Conservation (phyloP, 1,140 invertebrate genomes). For the Drosophila hydei region DNA sequence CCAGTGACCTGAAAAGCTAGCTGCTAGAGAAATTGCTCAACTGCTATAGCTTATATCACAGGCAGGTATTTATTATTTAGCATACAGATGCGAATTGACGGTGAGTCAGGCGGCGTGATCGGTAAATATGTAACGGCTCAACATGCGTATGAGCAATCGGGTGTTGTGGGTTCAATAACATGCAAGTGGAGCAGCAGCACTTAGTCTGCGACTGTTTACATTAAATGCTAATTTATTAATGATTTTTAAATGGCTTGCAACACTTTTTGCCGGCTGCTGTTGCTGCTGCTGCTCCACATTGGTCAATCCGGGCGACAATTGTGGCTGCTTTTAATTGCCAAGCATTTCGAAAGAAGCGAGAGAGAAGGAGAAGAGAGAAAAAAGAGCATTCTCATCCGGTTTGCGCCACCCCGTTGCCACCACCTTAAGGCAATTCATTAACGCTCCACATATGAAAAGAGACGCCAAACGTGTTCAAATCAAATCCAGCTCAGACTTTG, state of each 20-base stretch:
- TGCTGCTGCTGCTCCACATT: conserved; percentile 45
- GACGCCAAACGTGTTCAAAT: conserved; percentile 33
- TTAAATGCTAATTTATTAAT: conserved; percentile 75
- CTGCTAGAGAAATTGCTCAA: conserved; percentile 49
- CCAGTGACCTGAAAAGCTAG: conserved; percentile 66
- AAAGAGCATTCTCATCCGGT: conserved; percentile 69
- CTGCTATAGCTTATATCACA: neutral
- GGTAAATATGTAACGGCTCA: conserved; percentile 41
- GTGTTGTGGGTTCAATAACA: conserved; percentile 55
- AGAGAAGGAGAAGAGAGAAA: conserved; percentile 11
- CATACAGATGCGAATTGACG: conserved; percentile 66
- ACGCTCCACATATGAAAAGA: conserved; percentile 70
- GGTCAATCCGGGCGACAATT: conserved; percentile 69
- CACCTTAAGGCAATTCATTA: conserved; percentile 69
- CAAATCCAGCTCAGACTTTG: conserved; percentile 42
- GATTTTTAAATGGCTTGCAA: conserved; percentile 67
- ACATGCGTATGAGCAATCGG: conserved; percentile 53
- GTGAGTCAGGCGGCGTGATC: conserved; percentile 22
- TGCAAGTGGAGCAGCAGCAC: conserved; percentile 50
- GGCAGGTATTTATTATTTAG: conserved; percentile 48
- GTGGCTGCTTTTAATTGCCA: conserved; percentile 70
- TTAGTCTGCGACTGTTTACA: conserved; percentile 20
- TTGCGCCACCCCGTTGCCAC: conserved; percentile 60
- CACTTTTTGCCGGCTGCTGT: conserved; percentile 62
- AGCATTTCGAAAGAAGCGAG: conserved; percentile 38